A percentile compares a stretch with the other conserved stretches of the same genome.
These are phyloP conservation scores for Caenorhabditis sinica DNA, from an alignment of 2,888 invertebrate genomes.

Conservation along the genomic window DNA sequence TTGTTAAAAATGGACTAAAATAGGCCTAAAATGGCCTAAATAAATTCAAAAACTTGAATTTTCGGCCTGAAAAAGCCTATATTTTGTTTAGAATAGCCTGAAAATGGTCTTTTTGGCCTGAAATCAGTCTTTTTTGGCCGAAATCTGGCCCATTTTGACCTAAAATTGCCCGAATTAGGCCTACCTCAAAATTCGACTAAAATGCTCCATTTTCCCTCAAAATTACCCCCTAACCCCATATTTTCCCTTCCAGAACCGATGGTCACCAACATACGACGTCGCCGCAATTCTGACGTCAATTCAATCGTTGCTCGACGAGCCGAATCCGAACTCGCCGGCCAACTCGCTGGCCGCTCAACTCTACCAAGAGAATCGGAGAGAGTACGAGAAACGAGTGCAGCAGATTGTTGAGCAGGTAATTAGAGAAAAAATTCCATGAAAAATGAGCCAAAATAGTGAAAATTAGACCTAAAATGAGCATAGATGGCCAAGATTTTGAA, in stretches of 20 bases:
- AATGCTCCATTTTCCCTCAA: constrained; percentile 84
- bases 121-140: too few relatives aligned
- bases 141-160: neutral
- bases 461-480: neutral
- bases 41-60: neutral
- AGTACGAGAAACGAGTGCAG: constrained; percentile 99
- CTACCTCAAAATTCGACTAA: neutral
- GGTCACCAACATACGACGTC: constrained; percentile 99
- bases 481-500: neutral
- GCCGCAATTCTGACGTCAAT: constrained; percentile 99
- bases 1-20: neutral
- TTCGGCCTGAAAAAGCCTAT: too few relatives aligned
- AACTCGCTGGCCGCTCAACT: constrained; percentile 99
- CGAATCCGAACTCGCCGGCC: constrained; percentile 99
- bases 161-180: constrained; percentile 85
- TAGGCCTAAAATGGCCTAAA: neutral
- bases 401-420: constrained; percentile 95
- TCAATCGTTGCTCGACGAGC: constrained; percentile 99
- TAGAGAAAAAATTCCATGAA: neutral
- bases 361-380: constrained; percentile 98
- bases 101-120: too few relatives aligned
- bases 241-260: constrained; percentile 90
- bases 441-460: neutral
- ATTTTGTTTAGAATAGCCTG: too few relatives aligned
- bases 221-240: too few relatives aligned